phyloP scores from a whole-genome alignment of 2,113 vertebrate species.

The Myotis brandtii region DNA sequence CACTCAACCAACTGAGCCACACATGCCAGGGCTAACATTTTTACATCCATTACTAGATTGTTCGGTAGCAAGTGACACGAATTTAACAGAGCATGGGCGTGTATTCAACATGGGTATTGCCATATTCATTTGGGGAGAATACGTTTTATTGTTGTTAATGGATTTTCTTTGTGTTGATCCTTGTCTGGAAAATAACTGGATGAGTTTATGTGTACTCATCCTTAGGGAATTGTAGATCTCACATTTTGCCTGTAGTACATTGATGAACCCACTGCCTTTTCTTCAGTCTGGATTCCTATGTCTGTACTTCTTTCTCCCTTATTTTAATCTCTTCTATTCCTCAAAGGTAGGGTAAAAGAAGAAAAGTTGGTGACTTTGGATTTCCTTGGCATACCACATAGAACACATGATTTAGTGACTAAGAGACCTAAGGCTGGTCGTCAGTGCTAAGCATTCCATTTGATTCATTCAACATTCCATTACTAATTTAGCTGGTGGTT shows the following conservation, averaged over 20 bases:
- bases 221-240: neutral
- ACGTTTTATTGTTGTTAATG: neutral
- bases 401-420: constrained; percentile 64
- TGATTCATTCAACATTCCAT: constrained; percentile 65
- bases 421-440: constrained; percentile 47
- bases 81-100: neutral
- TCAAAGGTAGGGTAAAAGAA: neutral
- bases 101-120: neutral
- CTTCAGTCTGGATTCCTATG: neutral
- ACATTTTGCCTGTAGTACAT: neutral
- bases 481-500: constrained; percentile 38
- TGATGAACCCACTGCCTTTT: neutral
- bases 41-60: neutral
- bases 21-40: neutral
- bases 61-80: neutral
- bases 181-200: neutral
- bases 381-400: constrained; percentile 43
- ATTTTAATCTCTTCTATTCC: neutral
- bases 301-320: neutral
- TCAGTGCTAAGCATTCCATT: constrained; percentile 31
- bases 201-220: neutral
- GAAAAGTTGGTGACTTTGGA: constrained; percentile 41
- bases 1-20: neutral
- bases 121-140: neutral
- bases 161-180: neutral